A percentile compares a stretch with the other conserved stretches of the same genome.
These are phyloP conservation scores for Tyria jacobaeae DNA, from an alignment of 2,888 invertebrate species.

Conservation along the genomic window DNA sequence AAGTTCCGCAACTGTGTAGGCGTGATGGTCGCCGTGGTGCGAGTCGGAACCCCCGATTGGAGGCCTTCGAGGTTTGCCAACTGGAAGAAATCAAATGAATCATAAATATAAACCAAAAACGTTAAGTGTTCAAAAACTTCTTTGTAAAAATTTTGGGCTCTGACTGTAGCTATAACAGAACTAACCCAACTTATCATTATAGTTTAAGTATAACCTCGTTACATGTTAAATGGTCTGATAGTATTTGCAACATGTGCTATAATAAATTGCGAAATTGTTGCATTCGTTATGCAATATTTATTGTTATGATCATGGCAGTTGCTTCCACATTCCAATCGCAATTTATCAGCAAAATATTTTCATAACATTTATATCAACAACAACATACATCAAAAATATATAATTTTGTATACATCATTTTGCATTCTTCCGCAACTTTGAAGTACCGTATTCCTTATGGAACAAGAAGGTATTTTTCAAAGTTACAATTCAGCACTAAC, in stretches of 20 bases:
- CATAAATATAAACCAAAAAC: conserved; percentile 22
- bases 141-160: background rate
- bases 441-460: background rate
- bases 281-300: conserved; percentile 71
- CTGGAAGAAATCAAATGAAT: conserved; percentile 84
- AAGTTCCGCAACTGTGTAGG: conserved; percentile 97
- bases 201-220: conserved; percentile 15
- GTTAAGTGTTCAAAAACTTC: background rate
- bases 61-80: conserved; percentile 94
- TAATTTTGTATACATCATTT: conserved; percentile 33
- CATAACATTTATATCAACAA: conserved; percentile 67
- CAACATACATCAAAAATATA: conserved; percentile 57
- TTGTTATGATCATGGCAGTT: conserved; percentile 59
- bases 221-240: conserved; percentile 26
- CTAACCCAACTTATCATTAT: conserved; percentile 10
- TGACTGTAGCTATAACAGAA: conserved; percentile 7
- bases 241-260: conserved; percentile 31
- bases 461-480: too few relatives aligned
- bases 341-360: conserved; percentile 76
- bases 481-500: too few relatives aligned
- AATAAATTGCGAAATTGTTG: conserved; percentile 57
- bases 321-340: conserved; percentile 79
- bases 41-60: conserved; percentile 95
- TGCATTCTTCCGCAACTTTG: conserved; percentile 31
- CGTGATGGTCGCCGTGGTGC: conserved; percentile 97